Evolutionary conservation across 53 echinoderm and acorn worm genomes (phyloP), one percentile per base, ranked within the genome.

Genomic region (Hippasteria phrygiana): DNA sequence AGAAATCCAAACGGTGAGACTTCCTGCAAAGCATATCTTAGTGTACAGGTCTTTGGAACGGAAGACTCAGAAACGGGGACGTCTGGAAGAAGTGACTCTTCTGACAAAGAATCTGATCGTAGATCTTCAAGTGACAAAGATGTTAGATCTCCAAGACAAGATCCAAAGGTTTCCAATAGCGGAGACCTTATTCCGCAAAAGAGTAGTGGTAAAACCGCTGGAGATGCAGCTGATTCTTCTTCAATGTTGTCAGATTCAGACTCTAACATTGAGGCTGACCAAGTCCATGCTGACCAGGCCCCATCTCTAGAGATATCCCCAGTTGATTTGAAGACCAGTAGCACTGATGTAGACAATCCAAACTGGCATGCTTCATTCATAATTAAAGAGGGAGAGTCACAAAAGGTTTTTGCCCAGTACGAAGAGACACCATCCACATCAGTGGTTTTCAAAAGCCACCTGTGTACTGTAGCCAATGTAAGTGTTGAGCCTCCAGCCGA

Each of bases 21-120:
- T 12, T 64, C 91, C 31, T 90, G 93, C 73, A 91, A 73, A 73
- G 96, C 95, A 16, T 71, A 55, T 36, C 88, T 99, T 3, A 90
- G 43, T 51, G 92, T 99, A 13, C 71, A 88, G 83, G 77, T 82
- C 46, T 39, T 90, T 90, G 89, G 78, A 55, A 39, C 27, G 4
- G 72, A 32, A 32, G 85, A 85, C 1, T 67, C 83, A 18, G 83
- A 83, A 32, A 85, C 85, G 5, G 85, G 65, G 34, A 81, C 85
- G 14, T 85, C 85, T 34, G 71, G 71, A 9, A 14, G 3, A 84
- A 75, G 77, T 42, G 72, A 77, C 59, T 39, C 67, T 53, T 89
- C 89, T 55, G 92, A 88, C 36, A 75, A 92, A 53, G 83, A 81
- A 16, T 82, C 81, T 8, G 75, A 88, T 45, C 46, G 50, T 16